Conservation (phyloP, 1,140 invertebrate genomes). For the Drosophila prosaltans region DNA sequence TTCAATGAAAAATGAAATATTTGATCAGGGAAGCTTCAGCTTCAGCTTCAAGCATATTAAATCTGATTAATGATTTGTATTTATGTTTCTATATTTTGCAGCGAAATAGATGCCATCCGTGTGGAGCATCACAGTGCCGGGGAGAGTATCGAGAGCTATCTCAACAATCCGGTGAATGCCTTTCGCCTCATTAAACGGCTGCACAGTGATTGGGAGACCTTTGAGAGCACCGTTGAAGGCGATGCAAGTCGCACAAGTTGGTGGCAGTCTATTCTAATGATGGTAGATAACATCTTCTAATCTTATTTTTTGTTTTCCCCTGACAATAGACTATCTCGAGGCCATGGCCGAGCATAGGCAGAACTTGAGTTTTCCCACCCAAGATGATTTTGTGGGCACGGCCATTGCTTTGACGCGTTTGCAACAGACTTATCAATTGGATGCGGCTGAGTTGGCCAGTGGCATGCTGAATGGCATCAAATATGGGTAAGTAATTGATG, state of each 20-base stretch:
- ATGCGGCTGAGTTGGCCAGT: constrained; percentile 93
- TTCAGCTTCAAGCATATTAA: neutral
- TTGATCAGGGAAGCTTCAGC: neutral
- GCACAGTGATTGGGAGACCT: constrained; percentile 93
- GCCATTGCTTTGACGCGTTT: constrained; percentile 95
- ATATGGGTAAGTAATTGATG: constrained; percentile 87
- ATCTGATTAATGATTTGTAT: constrained; percentile 40
- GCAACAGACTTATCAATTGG: constrained; percentile 97
- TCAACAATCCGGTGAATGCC: constrained; percentile 98
- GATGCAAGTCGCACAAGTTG: constrained; percentile 54
- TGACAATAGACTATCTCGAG: constrained; percentile 86
- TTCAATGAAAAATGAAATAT: constrained; percentile 30
- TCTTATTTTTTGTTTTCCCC: too few species aligned
- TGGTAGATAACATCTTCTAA: neutral
- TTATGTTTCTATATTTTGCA: constrained; percentile 59
- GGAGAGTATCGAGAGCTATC: constrained; percentile 90
- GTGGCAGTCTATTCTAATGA: constrained; percentile 4
- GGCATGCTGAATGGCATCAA: constrained; percentile 94
- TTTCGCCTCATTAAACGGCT: constrained; percentile 97
- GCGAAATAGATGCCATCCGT: constrained; percentile 88
- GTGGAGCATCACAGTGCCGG: constrained; percentile 90
- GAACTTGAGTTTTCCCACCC: constrained; percentile 91
- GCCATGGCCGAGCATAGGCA: constrained; percentile 88
- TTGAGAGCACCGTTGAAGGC: constrained; percentile 77
- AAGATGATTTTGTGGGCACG: constrained; percentile 96